Evolutionary conservation across 1,140 invertebrate genomes (phyloP).

Genomic region (Eufriesea mexicana): DNA sequence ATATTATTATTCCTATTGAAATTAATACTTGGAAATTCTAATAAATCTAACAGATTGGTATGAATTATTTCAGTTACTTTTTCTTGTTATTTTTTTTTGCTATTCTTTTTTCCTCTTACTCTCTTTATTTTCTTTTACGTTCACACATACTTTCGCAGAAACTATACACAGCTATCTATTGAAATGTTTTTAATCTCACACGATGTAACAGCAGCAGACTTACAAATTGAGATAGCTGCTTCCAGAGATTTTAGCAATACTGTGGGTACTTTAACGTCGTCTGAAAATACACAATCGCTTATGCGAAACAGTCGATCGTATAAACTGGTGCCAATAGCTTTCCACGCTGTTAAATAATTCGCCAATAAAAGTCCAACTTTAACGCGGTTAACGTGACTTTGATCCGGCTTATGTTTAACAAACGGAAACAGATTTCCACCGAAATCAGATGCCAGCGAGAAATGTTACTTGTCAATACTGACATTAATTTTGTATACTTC

Average conservation of each 20-base stretch:
- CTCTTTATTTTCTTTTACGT: no score
- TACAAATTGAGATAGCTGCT: background rate
- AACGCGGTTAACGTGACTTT: background rate
- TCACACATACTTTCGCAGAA: no score
- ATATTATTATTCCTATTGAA: no score
- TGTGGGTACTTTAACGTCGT: background rate
- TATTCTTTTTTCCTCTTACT: no score
- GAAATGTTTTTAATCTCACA: no score
- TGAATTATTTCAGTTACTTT: no score
- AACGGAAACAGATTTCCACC: background rate
- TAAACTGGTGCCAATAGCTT: background rate
- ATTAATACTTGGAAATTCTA: no score
- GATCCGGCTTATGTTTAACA: background rate
- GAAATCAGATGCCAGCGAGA: background rate
- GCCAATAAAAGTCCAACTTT: background rate
- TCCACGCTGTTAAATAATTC: background rate
- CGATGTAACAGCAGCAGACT: background rate
- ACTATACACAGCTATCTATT: no score
- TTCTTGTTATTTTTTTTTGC: no score
- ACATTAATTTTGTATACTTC: background rate
- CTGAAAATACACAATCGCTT: conserved; percentile 9
- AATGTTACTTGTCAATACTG: no score
- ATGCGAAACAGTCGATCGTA: no score
- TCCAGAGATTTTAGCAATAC: background rate
- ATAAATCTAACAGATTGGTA: no score